A percentile compares a stretch with the other conserved stretches of the same genome.
Conservation (phyloP, 2,888 invertebrate species). For the Deilephila elpenor region DNA sequence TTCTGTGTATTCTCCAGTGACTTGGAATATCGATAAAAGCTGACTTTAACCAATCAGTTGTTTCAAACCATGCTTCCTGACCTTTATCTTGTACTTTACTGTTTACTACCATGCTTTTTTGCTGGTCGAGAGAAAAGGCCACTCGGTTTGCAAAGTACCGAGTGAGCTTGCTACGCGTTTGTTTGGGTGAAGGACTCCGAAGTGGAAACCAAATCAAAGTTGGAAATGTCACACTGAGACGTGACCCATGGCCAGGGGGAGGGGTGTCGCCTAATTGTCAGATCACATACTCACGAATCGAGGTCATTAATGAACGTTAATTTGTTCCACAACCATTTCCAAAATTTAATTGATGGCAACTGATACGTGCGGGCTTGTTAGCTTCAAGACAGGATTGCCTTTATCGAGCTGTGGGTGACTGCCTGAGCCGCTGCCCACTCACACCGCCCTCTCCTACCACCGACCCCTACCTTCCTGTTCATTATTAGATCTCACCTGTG, state of each 20-base stretch:
- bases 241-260: constrained; percentile 86
- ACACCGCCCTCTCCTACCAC: constrained; percentile 64
- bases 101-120: constrained; percentile 41
- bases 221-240: constrained; percentile 90
- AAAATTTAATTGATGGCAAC: constrained; percentile 64
- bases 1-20: constrained; percentile 73
- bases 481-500: constrained; percentile 67
- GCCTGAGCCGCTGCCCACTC: constrained; percentile 67
- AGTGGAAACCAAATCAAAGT: constrained; percentile 94
- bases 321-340: constrained; percentile 61
- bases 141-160: constrained; percentile 71
- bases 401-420: constrained; percentile 85
- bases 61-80: constrained; percentile 50
- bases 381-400: constrained; percentile 71
- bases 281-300: constrained; percentile 62
- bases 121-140: constrained; percentile 40
- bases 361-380: constrained; percentile 71
- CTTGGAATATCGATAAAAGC: constrained; percentile 77
- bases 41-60: constrained; percentile 50
- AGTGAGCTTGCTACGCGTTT: constrained; percentile 70
- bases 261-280: constrained; percentile 62
- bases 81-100: constrained; percentile 38
- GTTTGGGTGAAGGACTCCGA: constrained; percentile 86
- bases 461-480: constrained; percentile 63
- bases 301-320: constrained; percentile 63